phyloP scores from a whole-genome alignment of 2,888 invertebrate species.

The Orthosia cruda region DNA sequence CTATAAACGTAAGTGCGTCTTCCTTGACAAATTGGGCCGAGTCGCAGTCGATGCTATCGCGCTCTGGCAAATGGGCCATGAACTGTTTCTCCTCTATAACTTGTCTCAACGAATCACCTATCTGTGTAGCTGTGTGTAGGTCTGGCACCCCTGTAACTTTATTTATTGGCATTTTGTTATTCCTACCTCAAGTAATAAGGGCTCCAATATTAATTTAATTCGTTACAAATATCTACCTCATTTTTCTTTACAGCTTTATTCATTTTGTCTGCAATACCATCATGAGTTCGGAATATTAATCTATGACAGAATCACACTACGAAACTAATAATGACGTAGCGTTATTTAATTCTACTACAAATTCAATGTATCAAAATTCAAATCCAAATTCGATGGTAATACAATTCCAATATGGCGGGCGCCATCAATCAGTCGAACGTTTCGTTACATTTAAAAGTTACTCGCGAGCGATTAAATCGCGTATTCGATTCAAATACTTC shows the following conservation, averaged over 20 bases:
- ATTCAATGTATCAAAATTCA: conserved; percentile 36
- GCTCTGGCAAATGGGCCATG: conserved; percentile 63
- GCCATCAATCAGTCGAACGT: conserved; percentile 72
- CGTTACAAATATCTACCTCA: neutral
- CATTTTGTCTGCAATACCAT: conserved; percentile 2
- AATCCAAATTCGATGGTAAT: conserved; percentile 44
- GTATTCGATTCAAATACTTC: conserved; percentile 65
- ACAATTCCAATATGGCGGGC: conserved; percentile 63
- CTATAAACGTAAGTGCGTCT: conserved; percentile 16
- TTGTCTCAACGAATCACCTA: conserved; percentile 47
- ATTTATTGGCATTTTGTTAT: conserved; percentile 27
- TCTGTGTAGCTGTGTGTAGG: conserved; percentile 13
- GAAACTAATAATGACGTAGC: conserved; percentile 22
- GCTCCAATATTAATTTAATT: conserved; percentile 11
- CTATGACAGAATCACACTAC: neutral
- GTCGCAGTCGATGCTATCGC: conserved; percentile 36
- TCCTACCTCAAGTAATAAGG: neutral
- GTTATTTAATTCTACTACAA: neutral
- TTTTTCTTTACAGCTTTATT: neutral
- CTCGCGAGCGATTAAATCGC: conserved; percentile 63
- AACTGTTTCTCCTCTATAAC: conserved; percentile 53
- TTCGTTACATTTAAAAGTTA: conserved; percentile 71
- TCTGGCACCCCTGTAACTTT: neutral
- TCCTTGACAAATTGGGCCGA: conserved; percentile 51
- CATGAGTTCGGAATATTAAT: conserved; percentile 3